phyloP scores from a whole-genome alignment of 1,140 invertebrate genomes.

The Latrodectus geometricus region DNA sequence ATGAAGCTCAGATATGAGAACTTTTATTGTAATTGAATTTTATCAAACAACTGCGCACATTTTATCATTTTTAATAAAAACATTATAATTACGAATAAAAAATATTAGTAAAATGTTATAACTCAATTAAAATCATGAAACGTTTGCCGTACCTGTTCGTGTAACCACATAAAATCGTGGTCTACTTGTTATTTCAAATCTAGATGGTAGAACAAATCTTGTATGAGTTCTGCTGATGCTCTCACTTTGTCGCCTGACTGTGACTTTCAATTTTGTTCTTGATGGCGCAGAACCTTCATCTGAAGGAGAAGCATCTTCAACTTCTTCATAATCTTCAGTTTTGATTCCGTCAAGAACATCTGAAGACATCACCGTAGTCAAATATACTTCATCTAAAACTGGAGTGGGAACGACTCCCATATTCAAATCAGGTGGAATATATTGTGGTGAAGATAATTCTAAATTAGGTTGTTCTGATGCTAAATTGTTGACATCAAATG shows the following conservation, averaged over 20 bases:
- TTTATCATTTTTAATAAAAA: background rate
- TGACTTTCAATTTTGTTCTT: conserved; percentile 53
- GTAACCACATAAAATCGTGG: conserved; percentile 64
- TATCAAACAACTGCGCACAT: background rate
- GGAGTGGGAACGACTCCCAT: conserved; percentile 13
- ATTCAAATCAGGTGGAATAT: conserved; percentile 29
- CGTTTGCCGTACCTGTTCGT: conserved; percentile 56
- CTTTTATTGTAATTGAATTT: background rate
- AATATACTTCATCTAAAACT: conserved; percentile 20
- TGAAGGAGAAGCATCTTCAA: conserved; percentile 13
- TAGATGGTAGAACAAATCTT: conserved; percentile 58
- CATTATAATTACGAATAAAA: background rate
- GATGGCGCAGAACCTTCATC: background rate
- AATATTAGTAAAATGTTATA: background rate
- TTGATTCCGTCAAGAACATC: conserved; percentile 1
- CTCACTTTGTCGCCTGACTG: conserved; percentile 52
- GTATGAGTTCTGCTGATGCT: conserved; percentile 59
- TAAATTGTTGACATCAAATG: conserved; percentile 36
- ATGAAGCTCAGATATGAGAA: too few species aligned
- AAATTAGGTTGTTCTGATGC: background rate
- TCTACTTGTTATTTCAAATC: conserved; percentile 56
- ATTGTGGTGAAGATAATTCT: conserved; percentile 5
- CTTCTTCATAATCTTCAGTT: conserved; percentile 18
- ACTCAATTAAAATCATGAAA: background rate
- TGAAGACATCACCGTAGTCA: conserved; percentile 1